Base-by-base conservation (phyloP, 2,113 vertebrate genomes). In the Herpetotheres cachinnans region DNA sequence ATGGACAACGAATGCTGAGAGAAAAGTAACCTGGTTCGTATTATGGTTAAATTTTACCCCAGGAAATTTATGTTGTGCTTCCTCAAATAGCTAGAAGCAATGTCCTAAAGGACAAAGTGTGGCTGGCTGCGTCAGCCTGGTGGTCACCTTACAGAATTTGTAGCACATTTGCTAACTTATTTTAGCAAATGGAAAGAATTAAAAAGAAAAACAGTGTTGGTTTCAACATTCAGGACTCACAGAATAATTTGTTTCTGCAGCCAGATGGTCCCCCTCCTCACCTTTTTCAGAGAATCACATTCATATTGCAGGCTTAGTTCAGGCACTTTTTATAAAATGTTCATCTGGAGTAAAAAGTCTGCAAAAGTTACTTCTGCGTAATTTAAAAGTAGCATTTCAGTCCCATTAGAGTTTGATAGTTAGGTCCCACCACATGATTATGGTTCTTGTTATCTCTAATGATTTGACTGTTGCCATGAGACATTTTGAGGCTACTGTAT, bases 241-340 rank as follows among this genome's bases (percentile, higher is more conserved):
- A 96, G 93, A 95, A 96, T 95, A 79, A 93, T 90, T 83, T 72
- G 69, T 82, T 96, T 95, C 94, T 96, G 96, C 74, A 92, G 81
- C 83, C 85, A 59, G 94, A 94, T 86, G 96, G 93, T 97, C 74
- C 67, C 38, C 63, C 55, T 88, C 62, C 87, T 93, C 88, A 65
- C 65, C 81, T 79, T 42, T 46, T 63, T 82, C 79, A 92, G 26
- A 96, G 92, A 95, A 97, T 97, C 97, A 97, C 97, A 98, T 97
- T 98, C 96, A 89, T 72, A 86, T 93, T 93, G 97, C 97, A 97
- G 96, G 97, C 97, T 97, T 96, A 97, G 96, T 97, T 98, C 98
- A 98, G 98, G 98, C 98, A 98, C 98, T 98, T 98, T 78, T 90
- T 89, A 96, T 74, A 97, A 90, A 97, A 98, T 56, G 97, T 98